Evolutionary conservation across 2,113 vertebrate genomes (phyloP).

Genomic region (Plecturocebus donacophilus): DNA sequence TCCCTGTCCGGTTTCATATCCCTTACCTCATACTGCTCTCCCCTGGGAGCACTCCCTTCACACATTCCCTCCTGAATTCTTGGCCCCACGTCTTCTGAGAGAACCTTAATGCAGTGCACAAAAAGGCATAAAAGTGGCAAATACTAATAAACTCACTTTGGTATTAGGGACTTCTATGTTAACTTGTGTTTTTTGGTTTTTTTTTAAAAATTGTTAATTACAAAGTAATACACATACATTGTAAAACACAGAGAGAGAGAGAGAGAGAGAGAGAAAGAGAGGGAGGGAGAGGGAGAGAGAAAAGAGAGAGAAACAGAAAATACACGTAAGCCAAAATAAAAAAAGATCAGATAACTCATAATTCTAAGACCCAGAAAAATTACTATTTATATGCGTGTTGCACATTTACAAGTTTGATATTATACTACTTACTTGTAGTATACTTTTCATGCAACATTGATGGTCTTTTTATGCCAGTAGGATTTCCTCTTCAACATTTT

Average conservation of each 20-base stretch:
- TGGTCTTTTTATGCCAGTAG: neutral
- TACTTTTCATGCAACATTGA: neutral
- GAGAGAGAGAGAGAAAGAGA: neutral
- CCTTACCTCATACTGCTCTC: neutral
- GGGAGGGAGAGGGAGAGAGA: neutral
- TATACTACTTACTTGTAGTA: neutral
- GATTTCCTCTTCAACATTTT: neutral
- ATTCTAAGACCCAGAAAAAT: neutral
- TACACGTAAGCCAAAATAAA: neutral
- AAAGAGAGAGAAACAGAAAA: neutral
- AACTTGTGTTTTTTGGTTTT: neutral
- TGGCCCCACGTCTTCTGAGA: neutral
- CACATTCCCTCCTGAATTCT: neutral
- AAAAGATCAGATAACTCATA: neutral
- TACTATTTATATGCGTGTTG: neutral
- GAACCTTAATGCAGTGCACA: neutral
- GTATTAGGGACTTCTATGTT: neutral
- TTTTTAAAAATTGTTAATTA: neutral
- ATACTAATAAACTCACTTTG: neutral
- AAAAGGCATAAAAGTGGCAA: neutral
- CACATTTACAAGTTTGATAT: neutral
- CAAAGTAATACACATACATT: neutral
- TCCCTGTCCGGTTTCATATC: neutral
- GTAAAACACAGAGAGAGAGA: neutral
- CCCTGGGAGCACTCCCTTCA: neutral